Percentiles rank a stretch among this genome's conserved stretches.
phyloP scores from a whole-genome alignment of 2,888 invertebrate genomes.

The Torymus aiolomorphi region DNA sequence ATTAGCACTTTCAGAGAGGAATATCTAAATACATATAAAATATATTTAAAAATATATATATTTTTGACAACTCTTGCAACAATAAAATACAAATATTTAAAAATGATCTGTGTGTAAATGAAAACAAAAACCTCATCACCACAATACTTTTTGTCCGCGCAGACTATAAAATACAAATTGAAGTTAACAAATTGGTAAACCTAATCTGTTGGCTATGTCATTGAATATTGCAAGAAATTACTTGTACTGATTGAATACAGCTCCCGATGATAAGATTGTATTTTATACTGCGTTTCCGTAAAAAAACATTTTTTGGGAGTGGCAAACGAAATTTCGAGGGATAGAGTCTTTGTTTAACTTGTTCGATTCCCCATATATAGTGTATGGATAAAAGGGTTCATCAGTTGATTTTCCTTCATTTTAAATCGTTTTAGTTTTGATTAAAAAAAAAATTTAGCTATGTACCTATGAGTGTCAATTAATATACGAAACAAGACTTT shows the following conservation, averaged over 20 bases:
- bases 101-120: slow-evolving; percentile 63
- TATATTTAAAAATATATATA: slow-evolving; percentile 62
- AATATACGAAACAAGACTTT: too few relatives aligned
- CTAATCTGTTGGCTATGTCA: background rate
- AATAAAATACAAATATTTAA: slow-evolving; percentile 69
- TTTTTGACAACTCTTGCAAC: slow-evolving; percentile 71
- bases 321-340: too few relatives aligned
- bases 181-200: background rate
- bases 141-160: slow-evolving; percentile 22
- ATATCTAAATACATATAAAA: slow-evolving; percentile 48
- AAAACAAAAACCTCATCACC: slow-evolving; percentile 33
- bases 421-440: too few relatives aligned
- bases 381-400: too few relatives aligned
- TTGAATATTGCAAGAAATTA: background rate
- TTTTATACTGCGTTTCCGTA: too few relatives aligned
- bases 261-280: slow-evolving; percentile 7
- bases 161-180: slow-evolving; percentile 24
- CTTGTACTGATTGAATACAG: background rate
- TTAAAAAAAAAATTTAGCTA: too few relatives aligned
- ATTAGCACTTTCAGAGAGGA: too few relatives aligned
- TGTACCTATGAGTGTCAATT: too few relatives aligned
- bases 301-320: too few relatives aligned
- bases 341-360: too few relatives aligned
- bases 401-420: too few relatives aligned
- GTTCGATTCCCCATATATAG: too few relatives aligned